phyloP scores from a whole-genome alignment of 2,888 invertebrate genomes.

The Dasypolia templi region DNA sequence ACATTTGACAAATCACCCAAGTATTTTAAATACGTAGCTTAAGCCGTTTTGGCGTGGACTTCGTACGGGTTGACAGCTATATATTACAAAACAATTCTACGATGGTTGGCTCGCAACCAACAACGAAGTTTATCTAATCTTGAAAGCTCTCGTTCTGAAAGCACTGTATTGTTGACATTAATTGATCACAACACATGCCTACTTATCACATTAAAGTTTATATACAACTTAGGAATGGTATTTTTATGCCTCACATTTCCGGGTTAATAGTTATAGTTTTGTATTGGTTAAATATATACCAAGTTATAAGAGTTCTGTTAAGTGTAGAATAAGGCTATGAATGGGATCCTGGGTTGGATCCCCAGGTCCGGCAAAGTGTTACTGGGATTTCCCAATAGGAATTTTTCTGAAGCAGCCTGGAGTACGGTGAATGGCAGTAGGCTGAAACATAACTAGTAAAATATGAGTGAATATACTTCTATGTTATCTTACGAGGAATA shows the following conservation, averaged over 20 bases:
- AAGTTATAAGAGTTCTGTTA: not conserved
- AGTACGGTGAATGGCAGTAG: not conserved
- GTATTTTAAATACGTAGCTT: conserved; percentile 26
- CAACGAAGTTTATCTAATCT: conserved; percentile 51
- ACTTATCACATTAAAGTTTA: conserved; percentile 7
- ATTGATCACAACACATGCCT: conserved; percentile 26
- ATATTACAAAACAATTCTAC: conserved; percentile 38
- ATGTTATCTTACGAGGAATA: too few relatives aligned
- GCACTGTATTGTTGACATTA: conserved; percentile 37
- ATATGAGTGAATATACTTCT: not conserved
- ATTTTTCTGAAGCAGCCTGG: not conserved
- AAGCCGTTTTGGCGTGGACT: conserved; percentile 33
- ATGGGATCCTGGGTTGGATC: not conserved
- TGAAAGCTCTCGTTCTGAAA: conserved; percentile 45
- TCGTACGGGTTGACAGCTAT: conserved; percentile 53
- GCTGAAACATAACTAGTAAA: not conserved
- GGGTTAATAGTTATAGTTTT: not conserved
- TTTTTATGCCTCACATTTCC: conserved; percentile 9
- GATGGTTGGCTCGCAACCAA: conserved; percentile 60
- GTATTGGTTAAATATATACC: not conserved
- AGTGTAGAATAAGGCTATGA: not conserved
- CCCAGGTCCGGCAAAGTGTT: not conserved
- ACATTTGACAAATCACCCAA: conserved; percentile 31
- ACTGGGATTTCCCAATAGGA: not conserved
- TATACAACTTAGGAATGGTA: not conserved